Percentiles rank a stretch among this genome's conserved stretches.
These are phyloP conservation scores for Laothoe populi DNA, from an alignment of 2,888 invertebrate genomes.

Conservation along the genomic window DNA sequence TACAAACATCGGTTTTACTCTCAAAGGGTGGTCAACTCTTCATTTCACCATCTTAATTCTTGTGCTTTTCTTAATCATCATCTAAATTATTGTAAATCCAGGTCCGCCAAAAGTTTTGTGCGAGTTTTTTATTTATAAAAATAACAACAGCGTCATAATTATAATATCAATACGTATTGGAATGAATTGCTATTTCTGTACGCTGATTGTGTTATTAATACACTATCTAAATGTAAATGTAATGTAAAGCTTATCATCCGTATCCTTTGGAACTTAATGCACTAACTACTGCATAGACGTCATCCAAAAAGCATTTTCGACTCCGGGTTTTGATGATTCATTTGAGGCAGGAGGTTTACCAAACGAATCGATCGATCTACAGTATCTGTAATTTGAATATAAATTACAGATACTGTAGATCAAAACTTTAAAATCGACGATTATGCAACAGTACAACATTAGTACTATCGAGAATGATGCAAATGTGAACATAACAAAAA, in stretches of 20 bases:
- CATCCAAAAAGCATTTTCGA: background rate
- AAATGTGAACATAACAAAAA: slow-evolving; percentile 63
- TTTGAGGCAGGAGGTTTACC: background rate
- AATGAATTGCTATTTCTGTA: background rate
- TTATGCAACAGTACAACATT: slow-evolving; percentile 48
- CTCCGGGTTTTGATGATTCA: slow-evolving; percentile 9
- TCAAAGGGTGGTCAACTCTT: too few relatives aligned
- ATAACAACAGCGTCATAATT: too few relatives aligned
- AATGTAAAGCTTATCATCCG: background rate
- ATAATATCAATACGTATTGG: too few relatives aligned
- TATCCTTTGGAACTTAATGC: background rate
- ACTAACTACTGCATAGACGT: background rate
- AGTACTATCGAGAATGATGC: slow-evolving; percentile 50
- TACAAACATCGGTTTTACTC: too few relatives aligned
- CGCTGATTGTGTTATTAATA: background rate
- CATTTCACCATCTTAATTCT: too few relatives aligned
- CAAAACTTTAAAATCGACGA: slow-evolving; percentile 42
- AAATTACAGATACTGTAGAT: background rate
- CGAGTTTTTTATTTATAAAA: too few relatives aligned
- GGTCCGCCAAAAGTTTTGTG: too few relatives aligned
- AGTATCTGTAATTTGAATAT: too few relatives aligned
- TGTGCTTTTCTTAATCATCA: too few relatives aligned
- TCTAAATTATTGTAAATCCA: too few relatives aligned
- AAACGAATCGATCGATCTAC: too few relatives aligned
- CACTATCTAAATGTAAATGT: background rate